Evolutionary conservation across 2,888 invertebrate genomes (phyloP).

Genomic region (Leucoma salicis): DNA sequence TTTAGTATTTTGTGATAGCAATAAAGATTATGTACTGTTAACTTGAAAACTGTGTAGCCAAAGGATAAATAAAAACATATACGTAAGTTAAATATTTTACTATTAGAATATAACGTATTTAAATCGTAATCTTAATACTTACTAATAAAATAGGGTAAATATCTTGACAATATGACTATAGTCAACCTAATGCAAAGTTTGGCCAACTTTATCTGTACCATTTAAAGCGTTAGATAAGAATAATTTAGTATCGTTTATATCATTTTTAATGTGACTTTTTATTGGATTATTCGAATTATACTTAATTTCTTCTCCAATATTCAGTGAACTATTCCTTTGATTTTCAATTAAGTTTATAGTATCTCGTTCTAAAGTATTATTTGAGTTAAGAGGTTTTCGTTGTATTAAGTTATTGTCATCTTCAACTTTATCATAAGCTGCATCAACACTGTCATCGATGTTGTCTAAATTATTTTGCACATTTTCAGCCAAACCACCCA

Average conservation of each 20-base stretch:
- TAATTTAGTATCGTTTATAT: not conserved
- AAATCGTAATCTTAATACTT: too few relatives aligned
- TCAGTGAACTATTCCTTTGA: not conserved
- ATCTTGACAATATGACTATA: too few relatives aligned
- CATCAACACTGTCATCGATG: not conserved
- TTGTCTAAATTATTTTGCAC: not conserved
- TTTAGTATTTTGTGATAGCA: too few relatives aligned
- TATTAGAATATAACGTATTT: too few relatives aligned
- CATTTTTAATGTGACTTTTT: not conserved
- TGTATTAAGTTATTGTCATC: not conserved
- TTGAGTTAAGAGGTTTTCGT: slow-evolving; percentile 7
- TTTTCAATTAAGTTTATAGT: not conserved
- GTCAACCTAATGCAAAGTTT: not conserved
- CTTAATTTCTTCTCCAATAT: slow-evolving; percentile 1
- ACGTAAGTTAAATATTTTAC: too few relatives aligned
- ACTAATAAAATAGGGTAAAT: too few relatives aligned
- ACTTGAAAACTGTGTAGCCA: too few relatives aligned
- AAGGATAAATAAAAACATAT: too few relatives aligned
- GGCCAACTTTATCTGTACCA: not conserved
- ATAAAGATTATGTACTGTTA: too few relatives aligned
- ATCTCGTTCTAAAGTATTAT: slow-evolving; percentile 2
- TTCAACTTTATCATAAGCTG: not conserved
- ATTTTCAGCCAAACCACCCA: not conserved
- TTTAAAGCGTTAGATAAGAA: not conserved
- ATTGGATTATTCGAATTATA: not conserved